Percentiles rank a stretch among this genome's conserved stretches.
Evolutionary conservation across 2,113 vertebrate species (phyloP).

Genomic region (Thamnaconus septentrionalis): DNA sequence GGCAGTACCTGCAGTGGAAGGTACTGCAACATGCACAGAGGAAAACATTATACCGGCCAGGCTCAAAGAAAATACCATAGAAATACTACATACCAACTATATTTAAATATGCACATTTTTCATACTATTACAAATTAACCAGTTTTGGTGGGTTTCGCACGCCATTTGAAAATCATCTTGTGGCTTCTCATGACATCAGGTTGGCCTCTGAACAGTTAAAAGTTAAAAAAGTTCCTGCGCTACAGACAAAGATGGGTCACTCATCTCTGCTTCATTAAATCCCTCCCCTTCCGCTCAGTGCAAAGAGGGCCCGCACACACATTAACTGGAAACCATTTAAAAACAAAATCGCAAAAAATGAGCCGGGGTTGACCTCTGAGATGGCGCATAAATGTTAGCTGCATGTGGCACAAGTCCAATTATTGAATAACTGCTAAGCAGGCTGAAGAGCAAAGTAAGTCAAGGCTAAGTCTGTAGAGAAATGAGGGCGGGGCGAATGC

Average conservation of each 20-base stretch:
- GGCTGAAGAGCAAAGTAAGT: background rate
- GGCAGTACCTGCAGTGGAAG: slow-evolving; percentile 7
- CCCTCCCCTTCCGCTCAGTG: background rate
- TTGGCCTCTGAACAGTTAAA: slow-evolving; percentile 4
- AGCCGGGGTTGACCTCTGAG: slow-evolving; percentile 1
- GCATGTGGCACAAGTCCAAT: background rate
- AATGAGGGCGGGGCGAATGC: slow-evolving; percentile 35
- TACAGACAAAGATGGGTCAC: too few species aligned
- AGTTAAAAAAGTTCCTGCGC: slow-evolving; percentile 2
- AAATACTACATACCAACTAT: too few species aligned
- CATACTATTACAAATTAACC: background rate
- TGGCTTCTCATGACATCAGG: slow-evolving; percentile 1
- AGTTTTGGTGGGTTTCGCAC: slow-evolving; percentile 4
- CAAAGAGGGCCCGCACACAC: slow-evolving; percentile 7
- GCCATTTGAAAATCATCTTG: too few species aligned
- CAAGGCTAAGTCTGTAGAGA: background rate
- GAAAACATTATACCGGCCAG: background rate
- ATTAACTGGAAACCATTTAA: slow-evolving; percentile 6
- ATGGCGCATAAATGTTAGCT: slow-evolving; percentile 13
- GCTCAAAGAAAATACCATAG: background rate
- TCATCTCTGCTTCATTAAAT: too few species aligned
- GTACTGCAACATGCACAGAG: background rate
- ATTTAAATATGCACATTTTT: too few species aligned
- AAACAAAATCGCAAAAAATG: too few species aligned
- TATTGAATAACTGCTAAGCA: slow-evolving; percentile 2